Evolutionary conservation across 2,113 vertebrate genomes (phyloP), one percentile per base, ranked within the genome.

Genomic region (Gopherus evgoodei): DNA sequence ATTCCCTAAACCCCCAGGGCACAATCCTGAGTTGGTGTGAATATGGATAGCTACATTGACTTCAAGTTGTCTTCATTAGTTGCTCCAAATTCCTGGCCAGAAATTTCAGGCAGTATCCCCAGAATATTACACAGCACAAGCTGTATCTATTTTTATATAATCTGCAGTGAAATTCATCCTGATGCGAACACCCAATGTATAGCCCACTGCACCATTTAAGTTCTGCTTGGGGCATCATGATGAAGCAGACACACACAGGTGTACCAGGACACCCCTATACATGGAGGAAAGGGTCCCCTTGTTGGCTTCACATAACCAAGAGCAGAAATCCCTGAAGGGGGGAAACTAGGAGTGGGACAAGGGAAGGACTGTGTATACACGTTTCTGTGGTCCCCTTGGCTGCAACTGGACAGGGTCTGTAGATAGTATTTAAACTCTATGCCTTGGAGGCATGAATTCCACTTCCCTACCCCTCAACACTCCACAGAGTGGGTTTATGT

Each of bases 1-100:
- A 31, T 35, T 90, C 6, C 69, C 35, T 80, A 27, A 75, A 31
- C 56, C 86, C 72, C 19, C 38, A 0, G 1, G 17, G 8, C 83
- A 31, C 25, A 31, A 47, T 83, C 38, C 93, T 88, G 59, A 52
- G 76, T 56, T 84, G 44, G 22, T 69, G 47, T 42, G 50, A 84
- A 89, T 80, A 81, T 89, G 42, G 62, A 69, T 25, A 84, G 42
- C 49, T 93, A 81, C 81, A 50, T 11, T 94, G 80, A 29, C 31
- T 91, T 50, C 84, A 87, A 85, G 59, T 75, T 93, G 50, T 91
- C n/a, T 42, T 88, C 81, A 47, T 94, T 85, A 94, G 76, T 50
- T 80, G 29, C 69, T 89, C 53, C 62, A 72, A 38, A 95, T 93
- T 80, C n/a, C 86, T 87, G 47, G 57, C 69, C 82, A 80, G 42